Percentiles rank a stretch among this genome's conserved stretches.
Conservation (phyloP, 2,797 vertebrate genomes). For the Euthynnus affinis region DNA sequence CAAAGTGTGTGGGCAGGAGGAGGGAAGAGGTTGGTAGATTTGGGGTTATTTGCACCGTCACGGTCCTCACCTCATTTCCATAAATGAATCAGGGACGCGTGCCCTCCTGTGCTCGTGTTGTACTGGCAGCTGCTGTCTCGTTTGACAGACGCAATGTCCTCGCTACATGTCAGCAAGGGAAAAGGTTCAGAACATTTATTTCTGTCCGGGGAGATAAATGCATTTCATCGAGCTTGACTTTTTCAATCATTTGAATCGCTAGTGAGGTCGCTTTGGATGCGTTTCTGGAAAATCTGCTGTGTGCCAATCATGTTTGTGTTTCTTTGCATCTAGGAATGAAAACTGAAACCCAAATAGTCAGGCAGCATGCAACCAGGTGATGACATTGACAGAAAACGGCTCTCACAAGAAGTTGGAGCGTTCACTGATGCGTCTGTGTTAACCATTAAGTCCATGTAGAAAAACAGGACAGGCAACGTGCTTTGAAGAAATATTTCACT, state of each 20-base stretch:
- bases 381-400: slow-evolving; percentile 37
- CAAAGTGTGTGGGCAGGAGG: slow-evolving; percentile 36
- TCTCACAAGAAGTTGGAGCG: slow-evolving; percentile 9
- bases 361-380: slow-evolving; percentile 29
- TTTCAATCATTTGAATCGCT: slow-evolving; percentile 6
- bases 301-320: slow-evolving; percentile 19
- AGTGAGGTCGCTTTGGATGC: slow-evolving; percentile 11
- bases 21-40: slow-evolving; percentile 28
- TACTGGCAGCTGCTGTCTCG: slow-evolving; percentile 65
- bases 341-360: slow-evolving; percentile 25
- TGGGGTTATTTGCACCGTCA: slow-evolving; percentile 68
- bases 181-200: slow-evolving; percentile 19
- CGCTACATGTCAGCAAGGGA: neutral
- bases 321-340: slow-evolving; percentile 36
- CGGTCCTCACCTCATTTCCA: slow-evolving; percentile 68
- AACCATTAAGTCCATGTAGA: slow-evolving; percentile 6
- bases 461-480: slow-evolving; percentile 8
- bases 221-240: slow-evolving; percentile 1
- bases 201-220: slow-evolving; percentile 29
- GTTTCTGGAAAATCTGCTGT: slow-evolving; percentile 41
- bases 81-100: slow-evolving; percentile 76
- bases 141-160: slow-evolving; percentile 38
- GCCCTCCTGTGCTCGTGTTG: slow-evolving; percentile 58
- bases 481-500: neutral
- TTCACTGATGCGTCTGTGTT: slow-evolving; percentile 17